These are phyloP conservation scores for Diarsia rubi DNA, from an alignment of 2,888 invertebrate genomes.

Conservation along the genomic window DNA sequence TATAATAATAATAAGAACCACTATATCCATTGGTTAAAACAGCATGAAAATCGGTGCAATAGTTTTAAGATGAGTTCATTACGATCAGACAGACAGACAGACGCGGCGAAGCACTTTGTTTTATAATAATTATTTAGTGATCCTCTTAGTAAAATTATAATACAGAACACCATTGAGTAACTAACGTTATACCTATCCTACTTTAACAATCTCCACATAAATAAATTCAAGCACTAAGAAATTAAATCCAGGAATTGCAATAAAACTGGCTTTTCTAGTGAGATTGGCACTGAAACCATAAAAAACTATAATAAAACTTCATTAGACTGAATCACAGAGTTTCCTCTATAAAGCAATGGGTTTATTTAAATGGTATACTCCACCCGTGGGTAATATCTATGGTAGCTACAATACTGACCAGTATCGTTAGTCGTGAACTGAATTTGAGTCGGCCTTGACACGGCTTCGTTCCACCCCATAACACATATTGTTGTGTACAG, in stretches of 20 bases:
- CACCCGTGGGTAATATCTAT: background rate
- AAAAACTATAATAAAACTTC: conserved; percentile 53
- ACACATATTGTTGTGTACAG: too few relatives aligned
- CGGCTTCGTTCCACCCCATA: too few relatives aligned
- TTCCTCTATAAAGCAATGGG: conserved; percentile 49
- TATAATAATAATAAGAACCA: too few relatives aligned
- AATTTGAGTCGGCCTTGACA: too few relatives aligned
- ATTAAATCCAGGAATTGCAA: conserved; percentile 31
- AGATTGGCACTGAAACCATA: conserved; percentile 33
- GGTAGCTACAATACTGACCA: background rate
- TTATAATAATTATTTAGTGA: too few relatives aligned
- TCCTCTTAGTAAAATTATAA: background rate
- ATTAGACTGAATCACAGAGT: conserved; percentile 46
- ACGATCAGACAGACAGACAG: too few relatives aligned
- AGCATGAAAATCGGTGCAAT: too few relatives aligned
- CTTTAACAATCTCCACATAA: background rate
- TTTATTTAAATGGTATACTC: conserved; percentile 42
- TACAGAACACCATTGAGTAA: background rate
- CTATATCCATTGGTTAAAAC: too few relatives aligned
- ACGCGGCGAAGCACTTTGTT: too few relatives aligned
- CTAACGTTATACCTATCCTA: background rate
- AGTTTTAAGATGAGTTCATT: too few relatives aligned
- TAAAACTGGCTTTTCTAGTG: conserved; percentile 21
- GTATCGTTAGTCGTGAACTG: too few relatives aligned
- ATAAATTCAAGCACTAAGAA: conserved; percentile 21